These are phyloP conservation scores for Hedychridium roseum DNA, from an alignment of 2,888 invertebrate species.

Conservation along the genomic window DNA sequence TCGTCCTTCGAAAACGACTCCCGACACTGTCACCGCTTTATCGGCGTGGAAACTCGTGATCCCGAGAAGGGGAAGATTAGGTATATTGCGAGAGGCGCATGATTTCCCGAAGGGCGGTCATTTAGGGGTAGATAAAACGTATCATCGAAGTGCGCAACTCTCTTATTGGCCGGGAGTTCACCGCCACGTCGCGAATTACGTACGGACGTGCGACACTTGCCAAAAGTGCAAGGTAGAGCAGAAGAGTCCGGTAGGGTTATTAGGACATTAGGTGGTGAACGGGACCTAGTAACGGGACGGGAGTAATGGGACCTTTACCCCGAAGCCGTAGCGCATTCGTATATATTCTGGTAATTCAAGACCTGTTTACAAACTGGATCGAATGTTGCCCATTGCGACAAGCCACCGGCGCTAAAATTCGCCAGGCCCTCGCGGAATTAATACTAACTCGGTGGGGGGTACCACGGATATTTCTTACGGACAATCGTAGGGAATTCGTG, in stretches of 20 bases:
- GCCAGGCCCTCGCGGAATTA: constrained; percentile 19
- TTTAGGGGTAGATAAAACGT: constrained; percentile 27
- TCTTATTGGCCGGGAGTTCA: constrained; percentile 39
- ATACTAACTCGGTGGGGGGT: constrained; percentile 28
- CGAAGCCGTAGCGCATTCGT: constrained; percentile 8
- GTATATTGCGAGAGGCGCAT: constrained; percentile 14
- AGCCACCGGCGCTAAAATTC: constrained; percentile 21
- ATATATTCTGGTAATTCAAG: constrained; percentile 31
- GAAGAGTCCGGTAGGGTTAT: constrained; percentile 4
- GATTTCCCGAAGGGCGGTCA: constrained; percentile 26
- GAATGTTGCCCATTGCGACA: constrained; percentile 20
- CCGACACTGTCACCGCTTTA: not conserved
- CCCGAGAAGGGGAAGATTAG: not conserved
- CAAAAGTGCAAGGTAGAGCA: constrained; percentile 20
- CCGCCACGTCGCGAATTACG: constrained; percentile 21
- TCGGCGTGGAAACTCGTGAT: constrained; percentile 25
- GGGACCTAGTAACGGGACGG: constrained; percentile 28
- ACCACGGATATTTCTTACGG: constrained; percentile 25
- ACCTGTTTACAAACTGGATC: constrained; percentile 32
- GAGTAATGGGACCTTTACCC: constrained; percentile 27
- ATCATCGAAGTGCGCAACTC: constrained; percentile 6
- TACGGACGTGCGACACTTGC: constrained; percentile 24
- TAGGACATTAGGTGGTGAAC: constrained; percentile 11
- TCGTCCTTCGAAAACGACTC: not conserved
- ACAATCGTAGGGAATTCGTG: constrained; percentile 35